Base-by-base conservation (phyloP, 1,140 invertebrate species). In the Onthophagus taurus region DNA sequence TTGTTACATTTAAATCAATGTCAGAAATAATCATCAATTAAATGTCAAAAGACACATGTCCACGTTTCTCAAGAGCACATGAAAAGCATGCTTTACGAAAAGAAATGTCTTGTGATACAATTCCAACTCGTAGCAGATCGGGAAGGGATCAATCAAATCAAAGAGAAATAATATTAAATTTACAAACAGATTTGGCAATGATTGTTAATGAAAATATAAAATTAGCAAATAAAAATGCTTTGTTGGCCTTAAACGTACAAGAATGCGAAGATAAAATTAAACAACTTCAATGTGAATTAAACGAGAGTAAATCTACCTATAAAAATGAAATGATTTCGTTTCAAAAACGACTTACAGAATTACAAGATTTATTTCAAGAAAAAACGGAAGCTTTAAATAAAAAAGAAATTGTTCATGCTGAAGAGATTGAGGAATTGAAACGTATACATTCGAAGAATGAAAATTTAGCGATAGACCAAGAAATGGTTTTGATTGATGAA, bases 261-360 rank as follows among this genome's bases (percentile, higher is more conserved):
- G 19, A 37, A 19, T 11, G 17, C 14, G 24, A 37, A 18, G 35
- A 37, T 21, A 18, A 19, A 12, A 23, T 37, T 13, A 37, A 37
- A 21, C 4, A 19, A n/a, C 8, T 23, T 2, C 19, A 37, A 13
- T 12, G 3, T 19, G 13, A 18, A 6, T 13, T 37, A 3, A 21
- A 23, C n/a, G 35, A 37, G 8, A 21, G 24, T 14, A 37, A 21
- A 21, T n/a, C 4, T 11, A 37, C 12, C 13, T 37, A 21, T 21
- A 19, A 4, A 12, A 37, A 4, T 2, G 24, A 13, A 6, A 8
- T 37, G 20, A 12, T 12, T 8, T 9, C 11, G 4, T 21, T 37
- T 12, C 18, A 37, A 4, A n/a, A 37, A 7, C 11, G 14, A 20
- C 16, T 37, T 21, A 7, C 18, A 7, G 4, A 21, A 11, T 8